Evolutionary conservation across 2,113 vertebrate genomes (phyloP).

Genomic region (Poicephalus gulielmi): DNA sequence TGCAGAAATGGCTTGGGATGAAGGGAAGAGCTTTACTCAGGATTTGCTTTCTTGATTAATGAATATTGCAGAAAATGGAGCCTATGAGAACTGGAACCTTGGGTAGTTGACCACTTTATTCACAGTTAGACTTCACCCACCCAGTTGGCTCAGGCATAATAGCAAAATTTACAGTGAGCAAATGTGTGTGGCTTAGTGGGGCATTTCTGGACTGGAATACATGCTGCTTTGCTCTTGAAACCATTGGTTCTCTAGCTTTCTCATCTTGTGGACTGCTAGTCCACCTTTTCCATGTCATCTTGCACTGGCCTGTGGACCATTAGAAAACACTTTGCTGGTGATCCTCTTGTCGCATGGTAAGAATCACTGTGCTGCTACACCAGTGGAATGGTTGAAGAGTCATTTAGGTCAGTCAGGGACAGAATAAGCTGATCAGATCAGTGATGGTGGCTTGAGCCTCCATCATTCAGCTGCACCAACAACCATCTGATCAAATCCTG

Average conservation of each 20-base stretch:
- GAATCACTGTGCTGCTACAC: background rate
- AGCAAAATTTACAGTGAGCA: background rate
- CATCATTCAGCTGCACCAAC: background rate
- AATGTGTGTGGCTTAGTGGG: background rate
- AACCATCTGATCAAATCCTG: background rate
- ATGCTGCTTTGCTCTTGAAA: background rate
- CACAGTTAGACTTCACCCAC: background rate
- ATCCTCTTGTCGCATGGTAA: background rate
- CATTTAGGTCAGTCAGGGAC: background rate
- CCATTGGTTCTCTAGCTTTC: background rate
- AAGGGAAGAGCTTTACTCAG: conserved; percentile 7
- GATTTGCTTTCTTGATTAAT: background rate
- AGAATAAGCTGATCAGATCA: conserved; percentile 40
- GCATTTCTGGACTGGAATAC: background rate
- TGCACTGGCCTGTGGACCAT: background rate
- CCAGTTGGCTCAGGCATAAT: background rate
- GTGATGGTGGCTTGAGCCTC: background rate
- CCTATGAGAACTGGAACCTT: background rate
- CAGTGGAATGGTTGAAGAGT: background rate
- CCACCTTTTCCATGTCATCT: background rate
- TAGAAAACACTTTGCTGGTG: background rate
- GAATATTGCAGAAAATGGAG: background rate
- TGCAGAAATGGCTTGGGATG: background rate
- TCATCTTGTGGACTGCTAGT: background rate
- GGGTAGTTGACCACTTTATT: background rate